phyloP scores from a whole-genome alignment of 2,888 invertebrate genomes.

The Geophilus truncorum region DNA sequence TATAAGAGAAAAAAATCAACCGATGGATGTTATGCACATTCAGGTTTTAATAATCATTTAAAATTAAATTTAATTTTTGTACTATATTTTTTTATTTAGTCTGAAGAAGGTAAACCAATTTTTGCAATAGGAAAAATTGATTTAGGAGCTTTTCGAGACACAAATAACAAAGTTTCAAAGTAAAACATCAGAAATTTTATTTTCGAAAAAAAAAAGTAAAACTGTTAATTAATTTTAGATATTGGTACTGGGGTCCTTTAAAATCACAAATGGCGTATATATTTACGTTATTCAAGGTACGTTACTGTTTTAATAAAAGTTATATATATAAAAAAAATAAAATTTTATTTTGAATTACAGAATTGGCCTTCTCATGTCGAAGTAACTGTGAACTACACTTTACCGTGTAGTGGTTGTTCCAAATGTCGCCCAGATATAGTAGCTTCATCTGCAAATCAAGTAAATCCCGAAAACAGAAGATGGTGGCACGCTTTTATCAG shows the following conservation, averaged over 20 bases:
- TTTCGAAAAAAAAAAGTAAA: not conserved
- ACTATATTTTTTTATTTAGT: constrained; percentile 39
- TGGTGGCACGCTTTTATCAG: constrained; percentile 55
- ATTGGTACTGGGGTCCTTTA: constrained; percentile 80
- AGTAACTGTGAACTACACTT: constrained; percentile 67
- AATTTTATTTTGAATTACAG: constrained; percentile 25
- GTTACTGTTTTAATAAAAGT: not conserved
- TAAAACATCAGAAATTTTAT: constrained; percentile 34
- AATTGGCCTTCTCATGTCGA: constrained; percentile 42
- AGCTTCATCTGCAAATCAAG: constrained; percentile 17
- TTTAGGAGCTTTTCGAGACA: constrained; percentile 82
- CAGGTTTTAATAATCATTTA: no score
- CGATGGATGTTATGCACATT: constrained; percentile 76
- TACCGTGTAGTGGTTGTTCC: constrained; percentile 75
- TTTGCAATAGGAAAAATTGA: constrained; percentile 73
- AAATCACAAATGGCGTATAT: constrained; percentile 71
- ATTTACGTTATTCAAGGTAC: constrained; percentile 50
- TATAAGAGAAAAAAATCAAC: constrained; percentile 64
- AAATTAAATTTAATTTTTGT: not conserved
- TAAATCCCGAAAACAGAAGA: constrained; percentile 41
- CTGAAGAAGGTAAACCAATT: constrained; percentile 60
- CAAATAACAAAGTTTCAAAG: constrained; percentile 65
- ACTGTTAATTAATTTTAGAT: no score
- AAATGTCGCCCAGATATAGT: constrained; percentile 58
- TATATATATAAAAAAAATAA: not conserved